These are phyloP conservation scores for Labroides dimidiatus DNA, from an alignment of 2,797 vertebrate species.

Conservation along the genomic window DNA sequence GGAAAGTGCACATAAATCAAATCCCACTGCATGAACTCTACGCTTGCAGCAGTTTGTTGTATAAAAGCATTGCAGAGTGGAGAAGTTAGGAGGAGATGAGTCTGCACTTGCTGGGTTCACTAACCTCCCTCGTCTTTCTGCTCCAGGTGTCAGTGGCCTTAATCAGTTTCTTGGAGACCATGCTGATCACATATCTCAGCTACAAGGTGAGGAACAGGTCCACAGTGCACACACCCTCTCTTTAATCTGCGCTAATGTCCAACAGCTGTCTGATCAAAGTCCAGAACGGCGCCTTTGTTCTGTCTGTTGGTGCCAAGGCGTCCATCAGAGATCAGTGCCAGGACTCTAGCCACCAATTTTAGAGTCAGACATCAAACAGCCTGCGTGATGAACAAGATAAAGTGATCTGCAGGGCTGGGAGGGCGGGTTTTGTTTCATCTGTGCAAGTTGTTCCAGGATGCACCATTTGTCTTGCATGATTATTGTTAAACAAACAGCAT, in stretches of 20 bases:
- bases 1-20: slow-evolving; percentile 41
- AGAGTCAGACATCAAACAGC: not conserved
- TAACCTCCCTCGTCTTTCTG: slow-evolving; percentile 31
- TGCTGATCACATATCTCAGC: slow-evolving; percentile 90
- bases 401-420: not conserved
- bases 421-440: not conserved
- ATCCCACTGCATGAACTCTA: slow-evolving; percentile 18
- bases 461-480: not conserved
- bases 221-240: not conserved
- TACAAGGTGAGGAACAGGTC: slow-evolving; percentile 83
- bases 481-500: not conserved
- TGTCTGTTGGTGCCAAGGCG: not conserved
- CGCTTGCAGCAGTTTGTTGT: slow-evolving; percentile 23
- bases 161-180: slow-evolving; percentile 90
- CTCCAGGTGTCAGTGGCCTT: slow-evolving; percentile 89
- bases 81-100: slow-evolving; percentile 23
- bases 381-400: not conserved
- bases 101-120: slow-evolving; percentile 35
- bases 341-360: slow-evolving; percentile 6
- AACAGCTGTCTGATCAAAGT: slow-evolving; percentile 21
- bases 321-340: not conserved
- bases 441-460: not conserved
- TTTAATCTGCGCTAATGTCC: slow-evolving; percentile 20
- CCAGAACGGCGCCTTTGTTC: slow-evolving; percentile 2
- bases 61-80: slow-evolving; percentile 21